phyloP scores from a whole-genome alignment of 2,797 vertebrate species.

The Aldrovandia affinis region DNA sequence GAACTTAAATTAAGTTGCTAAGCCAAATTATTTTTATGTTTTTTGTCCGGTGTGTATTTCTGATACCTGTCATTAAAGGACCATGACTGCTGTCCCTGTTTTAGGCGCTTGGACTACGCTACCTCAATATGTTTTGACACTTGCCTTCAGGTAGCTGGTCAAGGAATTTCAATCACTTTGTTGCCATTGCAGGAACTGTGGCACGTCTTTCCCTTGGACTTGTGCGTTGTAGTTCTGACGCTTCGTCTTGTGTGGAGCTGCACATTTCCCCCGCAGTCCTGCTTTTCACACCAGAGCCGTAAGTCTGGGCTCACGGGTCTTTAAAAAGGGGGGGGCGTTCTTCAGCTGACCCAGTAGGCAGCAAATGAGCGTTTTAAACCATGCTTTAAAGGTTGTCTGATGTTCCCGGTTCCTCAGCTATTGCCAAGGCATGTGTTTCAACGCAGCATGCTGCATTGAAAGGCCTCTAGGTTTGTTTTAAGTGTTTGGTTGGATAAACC shows the following conservation, averaged over 20 bases:
- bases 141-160: slow-evolving; percentile 49
- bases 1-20: too few relatives aligned
- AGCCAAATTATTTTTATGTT: too few relatives aligned
- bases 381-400: neutral
- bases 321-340: neutral
- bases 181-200: neutral
- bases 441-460: neutral
- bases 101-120: neutral
- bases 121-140: slow-evolving; percentile 49
- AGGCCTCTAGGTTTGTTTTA: neutral
- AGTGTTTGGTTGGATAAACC: neutral
- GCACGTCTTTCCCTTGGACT: neutral
- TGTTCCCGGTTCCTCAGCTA: neutral
- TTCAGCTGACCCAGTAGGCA: slow-evolving; percentile 36
- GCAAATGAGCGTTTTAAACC: slow-evolving; percentile 44
- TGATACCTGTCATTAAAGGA: neutral
- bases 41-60: too few relatives aligned
- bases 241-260: neutral
- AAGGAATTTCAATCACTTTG: slow-evolving; percentile 56
- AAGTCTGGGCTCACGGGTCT: neutral
- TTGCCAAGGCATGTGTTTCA: neutral
- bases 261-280: neutral
- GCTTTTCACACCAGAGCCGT: neutral
- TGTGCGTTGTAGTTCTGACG: neutral
- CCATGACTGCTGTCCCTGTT: slow-evolving; percentile 12